These are phyloP conservation scores for Microtus montanus DNA, from an alignment of 2,113 vertebrate species.

Conservation along the genomic window DNA sequence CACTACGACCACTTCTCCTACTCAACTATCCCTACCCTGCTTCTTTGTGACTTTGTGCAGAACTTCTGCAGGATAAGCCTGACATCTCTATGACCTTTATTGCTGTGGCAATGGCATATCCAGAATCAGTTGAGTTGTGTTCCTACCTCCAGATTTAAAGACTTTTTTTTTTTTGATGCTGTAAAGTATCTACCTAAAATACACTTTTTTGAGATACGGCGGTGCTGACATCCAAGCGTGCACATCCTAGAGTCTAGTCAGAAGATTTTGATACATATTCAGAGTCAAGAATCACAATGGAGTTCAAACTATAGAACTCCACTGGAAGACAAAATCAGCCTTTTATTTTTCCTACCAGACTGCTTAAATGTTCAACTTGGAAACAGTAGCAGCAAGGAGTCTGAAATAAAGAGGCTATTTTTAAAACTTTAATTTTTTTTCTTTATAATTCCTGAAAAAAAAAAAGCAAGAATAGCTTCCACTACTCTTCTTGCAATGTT, in stretches of 20 bases:
- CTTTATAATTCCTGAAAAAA: background rate
- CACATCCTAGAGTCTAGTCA: background rate
- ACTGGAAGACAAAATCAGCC: background rate
- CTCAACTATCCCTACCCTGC: background rate
- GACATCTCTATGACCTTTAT: background rate
- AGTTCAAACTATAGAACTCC: background rate
- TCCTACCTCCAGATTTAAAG: background rate
- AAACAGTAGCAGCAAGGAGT: background rate
- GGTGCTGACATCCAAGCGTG: background rate
- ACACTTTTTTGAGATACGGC: background rate
- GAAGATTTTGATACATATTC: background rate
- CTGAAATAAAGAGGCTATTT: background rate
- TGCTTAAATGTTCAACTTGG: constrained; percentile 20
- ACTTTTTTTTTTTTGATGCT: background rate
- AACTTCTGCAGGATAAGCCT: background rate
- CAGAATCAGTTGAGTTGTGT: background rate
- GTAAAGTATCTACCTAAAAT: background rate
- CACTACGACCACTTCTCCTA: background rate
- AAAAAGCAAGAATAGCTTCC: background rate
- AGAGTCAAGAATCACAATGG: background rate
- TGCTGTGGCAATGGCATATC: background rate
- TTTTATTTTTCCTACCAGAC: background rate
- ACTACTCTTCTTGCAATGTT: background rate
- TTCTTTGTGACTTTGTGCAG: no score
- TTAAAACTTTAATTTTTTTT: background rate